Base-by-base conservation (phyloP, 2,797 vertebrate species). In the Crenichthys baileyi region DNA sequence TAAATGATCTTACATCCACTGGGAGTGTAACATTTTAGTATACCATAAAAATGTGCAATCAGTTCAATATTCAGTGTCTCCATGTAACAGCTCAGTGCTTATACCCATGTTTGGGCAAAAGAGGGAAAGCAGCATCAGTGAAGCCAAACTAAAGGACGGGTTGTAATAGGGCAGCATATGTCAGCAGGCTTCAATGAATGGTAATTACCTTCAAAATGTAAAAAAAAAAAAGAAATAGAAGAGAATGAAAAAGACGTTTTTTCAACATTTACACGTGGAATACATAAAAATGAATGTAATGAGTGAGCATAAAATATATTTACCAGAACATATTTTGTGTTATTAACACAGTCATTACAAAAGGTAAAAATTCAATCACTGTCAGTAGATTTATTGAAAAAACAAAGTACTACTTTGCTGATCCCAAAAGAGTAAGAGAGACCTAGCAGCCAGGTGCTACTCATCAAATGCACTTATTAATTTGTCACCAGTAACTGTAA, bases 31-130 rank as follows among this genome's bases (percentile, higher is more conserved):
- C 26, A 67, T 22, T 2, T 9, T 26, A 24, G 6, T 70, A 26
- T 56, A 68, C 76, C 48, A 72, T 36, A 18, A 39, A 24, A 75
- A 51, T 36, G 13, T 73, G 70, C 78, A 72, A 73, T 79, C 63
- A 44, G 70, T 79, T 83, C 70, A 72, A 58, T 83, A 84, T 90
- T 84, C 82, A 76, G 75, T 87, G 89, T 83, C 71, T 81, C 72
- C 75, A 76, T 4, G 81, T 78, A 75, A 87, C 22, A 81, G 81
- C 73, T 88, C 80, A 82, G 68, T 76, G 78, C 76, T 78, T 77
- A 41, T 77, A 75, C 73, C 93, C 91, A 87, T 95, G 91, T 95
- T 93, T 94, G 93, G 94, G 90, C 91, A 94, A 89, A 89, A 83
- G 70, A 75, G 70, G 80, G 76, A 87, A 80, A 76, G 70, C 61